Evolutionary conservation across 1,140 invertebrate genomes (phyloP).

Genomic region (Patella vulgata): DNA sequence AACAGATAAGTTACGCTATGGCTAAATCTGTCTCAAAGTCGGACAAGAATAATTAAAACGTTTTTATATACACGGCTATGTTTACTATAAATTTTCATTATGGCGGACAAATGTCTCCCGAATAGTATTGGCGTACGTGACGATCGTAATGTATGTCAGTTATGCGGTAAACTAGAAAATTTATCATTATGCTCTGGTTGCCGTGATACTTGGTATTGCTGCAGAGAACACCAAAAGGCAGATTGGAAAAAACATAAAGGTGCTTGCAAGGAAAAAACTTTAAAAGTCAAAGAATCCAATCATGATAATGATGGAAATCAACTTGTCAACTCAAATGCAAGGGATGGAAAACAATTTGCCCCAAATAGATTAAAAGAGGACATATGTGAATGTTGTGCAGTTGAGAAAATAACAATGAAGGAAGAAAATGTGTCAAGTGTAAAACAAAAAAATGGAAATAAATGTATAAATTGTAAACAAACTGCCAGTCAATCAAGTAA

Average conservation of each 20-base stretch:
- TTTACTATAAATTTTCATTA: constrained; percentile 4
- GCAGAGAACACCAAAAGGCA: constrained; percentile 78
- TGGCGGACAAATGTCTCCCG: constrained; percentile 17
- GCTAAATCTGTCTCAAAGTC: too few species aligned
- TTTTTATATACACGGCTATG: too few species aligned
- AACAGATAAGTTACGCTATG: too few species aligned
- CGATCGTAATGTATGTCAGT: constrained; percentile 50
- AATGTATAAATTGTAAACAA: too few species aligned
- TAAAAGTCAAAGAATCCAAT: background rate
- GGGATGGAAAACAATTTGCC: background rate
- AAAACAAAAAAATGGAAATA: too few species aligned
- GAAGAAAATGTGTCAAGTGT: too few species aligned
- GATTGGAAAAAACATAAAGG: constrained; percentile 81
- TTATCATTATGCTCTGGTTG: constrained; percentile 79
- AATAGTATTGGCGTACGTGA: constrained; percentile 46
- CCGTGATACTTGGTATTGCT: constrained; percentile 79
- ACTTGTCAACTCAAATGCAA: too few species aligned
- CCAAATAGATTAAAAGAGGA: background rate
- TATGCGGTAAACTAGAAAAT: constrained; percentile 75
- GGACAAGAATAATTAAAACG: too few species aligned
- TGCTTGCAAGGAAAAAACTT: constrained; percentile 45
- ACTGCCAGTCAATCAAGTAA: too few species aligned
- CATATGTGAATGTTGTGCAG: background rate
- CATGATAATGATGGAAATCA: constrained; percentile 10
- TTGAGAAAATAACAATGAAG: background rate